These are phyloP conservation scores for Phrynocephalus vlangalii DNA, from an alignment of 2,797 vertebrate genomes.

Conservation along the genomic window DNA sequence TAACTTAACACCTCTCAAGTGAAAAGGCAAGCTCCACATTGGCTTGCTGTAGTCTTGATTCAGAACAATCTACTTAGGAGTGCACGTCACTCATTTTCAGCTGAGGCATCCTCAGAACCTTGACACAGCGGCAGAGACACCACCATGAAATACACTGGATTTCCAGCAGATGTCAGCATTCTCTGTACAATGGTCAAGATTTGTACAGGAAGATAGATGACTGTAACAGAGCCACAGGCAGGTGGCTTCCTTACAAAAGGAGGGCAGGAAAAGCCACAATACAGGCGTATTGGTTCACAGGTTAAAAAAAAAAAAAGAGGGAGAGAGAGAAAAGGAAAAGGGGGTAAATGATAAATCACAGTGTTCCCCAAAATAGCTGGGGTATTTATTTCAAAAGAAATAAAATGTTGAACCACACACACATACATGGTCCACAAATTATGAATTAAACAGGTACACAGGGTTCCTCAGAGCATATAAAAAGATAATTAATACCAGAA, in stretches of 20 bases:
- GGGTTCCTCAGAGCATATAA: constrained; percentile 68
- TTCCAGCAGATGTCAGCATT: constrained; percentile 23
- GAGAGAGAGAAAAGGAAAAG: no score
- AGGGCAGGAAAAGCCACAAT: neutral
- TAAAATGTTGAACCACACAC: constrained; percentile 66
- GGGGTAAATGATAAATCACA: constrained; percentile 54
- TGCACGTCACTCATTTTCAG: neutral
- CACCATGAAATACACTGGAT: neutral
- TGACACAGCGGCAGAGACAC: neutral
- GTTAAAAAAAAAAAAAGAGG: constrained; percentile 39
- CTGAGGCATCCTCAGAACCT: neutral
- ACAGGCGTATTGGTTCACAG: constrained; percentile 71
- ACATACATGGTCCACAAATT: constrained; percentile 63
- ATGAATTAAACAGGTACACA: constrained; percentile 66
- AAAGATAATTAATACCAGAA: constrained; percentile 59
- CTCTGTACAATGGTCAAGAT: neutral
- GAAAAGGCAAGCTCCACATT: no score
- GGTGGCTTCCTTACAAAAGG: neutral
- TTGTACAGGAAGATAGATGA: neutral
- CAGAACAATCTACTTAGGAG: no score
- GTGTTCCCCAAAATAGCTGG: constrained; percentile 62
- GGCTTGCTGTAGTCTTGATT: no score
- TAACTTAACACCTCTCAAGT: no score
- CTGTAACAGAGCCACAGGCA: neutral
- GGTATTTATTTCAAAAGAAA: constrained; percentile 63